These are phyloP conservation scores for Ceramica pisi DNA, from an alignment of 2,888 invertebrate genomes.

Conservation along the genomic window DNA sequence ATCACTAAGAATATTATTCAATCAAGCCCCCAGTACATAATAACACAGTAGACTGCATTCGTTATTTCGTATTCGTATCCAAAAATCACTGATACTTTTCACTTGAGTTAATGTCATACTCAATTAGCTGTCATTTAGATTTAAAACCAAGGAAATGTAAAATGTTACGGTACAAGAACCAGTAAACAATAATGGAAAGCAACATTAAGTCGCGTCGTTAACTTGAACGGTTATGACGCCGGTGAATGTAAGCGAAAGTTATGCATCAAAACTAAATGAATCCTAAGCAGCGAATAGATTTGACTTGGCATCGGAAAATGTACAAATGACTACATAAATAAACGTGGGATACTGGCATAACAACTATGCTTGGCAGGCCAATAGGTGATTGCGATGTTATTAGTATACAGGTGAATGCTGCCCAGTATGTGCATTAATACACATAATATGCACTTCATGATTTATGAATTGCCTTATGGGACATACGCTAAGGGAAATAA, in stretches of 20 bases:
- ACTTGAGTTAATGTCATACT: background rate
- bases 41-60: too few relatives aligned
- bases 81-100: background rate
- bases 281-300: slow-evolving; percentile 29
- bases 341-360: slow-evolving; percentile 31
- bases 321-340: slow-evolving; percentile 26
- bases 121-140: slow-evolving; percentile 11
- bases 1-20: slow-evolving; percentile 4
- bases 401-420: slow-evolving; percentile 33
- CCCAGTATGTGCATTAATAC: slow-evolving; percentile 3
- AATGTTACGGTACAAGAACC: slow-evolving; percentile 21
- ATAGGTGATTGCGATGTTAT: slow-evolving; percentile 35
- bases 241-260: slow-evolving; percentile 46
- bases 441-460: slow-evolving; percentile 1
- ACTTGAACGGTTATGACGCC: slow-evolving; percentile 38
- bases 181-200: slow-evolving; percentile 42
- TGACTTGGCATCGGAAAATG: slow-evolving; percentile 35
- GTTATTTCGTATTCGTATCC: background rate
- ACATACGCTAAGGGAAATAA: background rate
- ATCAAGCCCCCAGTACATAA: background rate
- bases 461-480: background rate
- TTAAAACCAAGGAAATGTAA: slow-evolving; percentile 16
- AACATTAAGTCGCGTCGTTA: slow-evolving; percentile 43
- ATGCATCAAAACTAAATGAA: slow-evolving; percentile 26
- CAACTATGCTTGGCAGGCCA: slow-evolving; percentile 29